Evolutionary conservation across 2,113 vertebrate genomes (phyloP), one percentile per base, ranked within the genome.

Genomic region (Hydropotes inermis): DNA sequence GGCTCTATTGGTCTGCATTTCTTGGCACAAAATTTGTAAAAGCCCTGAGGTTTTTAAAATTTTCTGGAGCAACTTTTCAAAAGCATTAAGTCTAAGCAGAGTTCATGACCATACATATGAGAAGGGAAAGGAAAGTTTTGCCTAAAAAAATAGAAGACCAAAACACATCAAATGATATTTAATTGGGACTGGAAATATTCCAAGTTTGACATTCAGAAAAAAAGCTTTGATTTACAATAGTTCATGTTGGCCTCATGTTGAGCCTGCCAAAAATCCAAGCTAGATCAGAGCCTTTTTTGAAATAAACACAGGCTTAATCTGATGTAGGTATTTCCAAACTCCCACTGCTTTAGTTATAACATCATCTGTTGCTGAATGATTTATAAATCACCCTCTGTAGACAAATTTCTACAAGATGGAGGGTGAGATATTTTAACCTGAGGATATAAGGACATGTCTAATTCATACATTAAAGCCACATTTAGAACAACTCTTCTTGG

Each of bases 331-430:
- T 98, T 99, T 99, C 98, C 98, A 99, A 99, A 99, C 99, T 99
- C 99, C 99, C 98, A 99, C 98, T 98, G 99, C 99, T 99, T 99
- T 99, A 96, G 98, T 99, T 99, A 99, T 98, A 99, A 99, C 98
- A 99, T 99, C 98, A 98, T 99, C 99, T 99, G 98, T 98, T 99
- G 93, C 98, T 99, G 98, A 99, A 99, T 99, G 98, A 99, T 99
- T 99, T 99, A 99, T 99, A 99, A 99, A 98, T 98, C 97, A 98
- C 67, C 96, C 96, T 98, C 96, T 96, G 92, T 94, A 98, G 97
- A 96, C 91, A 98, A 97, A 97, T 98, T 98, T 98, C 96, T 98
- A 39, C 3, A 13, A 98, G 89, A 86, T 82, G 95, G 91, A 96
- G 93, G 97, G 94, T 97, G 93, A 98, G 97, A 58, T 87, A 98